Conservation (phyloP, 2,113 vertebrate genomes). For the Caranx ignobilis region DNA sequence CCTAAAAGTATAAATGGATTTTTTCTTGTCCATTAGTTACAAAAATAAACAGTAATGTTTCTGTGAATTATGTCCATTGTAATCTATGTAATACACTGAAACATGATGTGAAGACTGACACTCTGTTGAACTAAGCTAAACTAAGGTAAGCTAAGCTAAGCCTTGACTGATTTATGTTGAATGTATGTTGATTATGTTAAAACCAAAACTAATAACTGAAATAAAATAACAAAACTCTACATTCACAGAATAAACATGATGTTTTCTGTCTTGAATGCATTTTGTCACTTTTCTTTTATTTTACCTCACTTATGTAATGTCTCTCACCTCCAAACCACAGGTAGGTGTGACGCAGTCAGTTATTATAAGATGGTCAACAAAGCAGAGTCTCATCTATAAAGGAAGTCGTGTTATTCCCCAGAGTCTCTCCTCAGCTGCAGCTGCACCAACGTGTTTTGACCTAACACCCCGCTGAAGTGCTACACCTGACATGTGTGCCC, state of each 20-base stretch:
- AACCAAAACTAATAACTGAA: too few species aligned
- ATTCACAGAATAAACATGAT: background rate
- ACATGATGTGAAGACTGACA: too few species aligned
- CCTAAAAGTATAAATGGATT: too few species aligned
- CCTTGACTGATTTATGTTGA: background rate
- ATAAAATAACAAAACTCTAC: too few species aligned
- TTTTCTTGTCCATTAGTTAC: too few species aligned
- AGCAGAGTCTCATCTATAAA: slow-evolving; percentile 28
- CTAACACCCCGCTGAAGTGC: slow-evolving; percentile 20
- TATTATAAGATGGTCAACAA: slow-evolving; percentile 18
- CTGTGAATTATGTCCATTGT: too few species aligned
- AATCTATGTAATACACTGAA: too few species aligned
- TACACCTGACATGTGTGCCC: slow-evolving; percentile 63
- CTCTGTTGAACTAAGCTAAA: too few species aligned
- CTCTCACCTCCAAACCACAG: slow-evolving; percentile 16
- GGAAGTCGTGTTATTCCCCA: slow-evolving; percentile 47
- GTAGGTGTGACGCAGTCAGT: slow-evolving; percentile 20
- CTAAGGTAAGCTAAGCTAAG: too few species aligned
- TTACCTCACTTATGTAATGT: background rate
- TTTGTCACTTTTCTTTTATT: background rate
- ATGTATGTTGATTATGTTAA: background rate
- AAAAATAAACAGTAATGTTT: too few species aligned
- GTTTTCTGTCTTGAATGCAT: background rate
- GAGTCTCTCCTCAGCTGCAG: slow-evolving; percentile 47
- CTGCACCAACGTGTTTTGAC: slow-evolving; percentile 62